Conservation (phyloP, 2,113 vertebrate genomes). For the Ceratotherium simum region DNA sequence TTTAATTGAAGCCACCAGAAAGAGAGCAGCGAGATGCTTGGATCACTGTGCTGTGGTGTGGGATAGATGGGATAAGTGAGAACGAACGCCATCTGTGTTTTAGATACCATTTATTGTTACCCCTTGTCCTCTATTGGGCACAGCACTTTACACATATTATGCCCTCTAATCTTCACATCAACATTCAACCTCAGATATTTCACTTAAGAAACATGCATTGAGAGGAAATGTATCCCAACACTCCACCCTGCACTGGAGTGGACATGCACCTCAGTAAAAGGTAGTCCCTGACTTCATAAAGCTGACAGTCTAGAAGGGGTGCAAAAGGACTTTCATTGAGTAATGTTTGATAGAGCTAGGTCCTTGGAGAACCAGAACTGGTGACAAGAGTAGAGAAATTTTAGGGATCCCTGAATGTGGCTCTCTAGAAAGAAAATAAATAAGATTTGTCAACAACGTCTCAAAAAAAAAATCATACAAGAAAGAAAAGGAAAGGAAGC, state of each 20-base stretch:
- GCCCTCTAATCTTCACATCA: background rate
- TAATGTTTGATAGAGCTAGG: background rate
- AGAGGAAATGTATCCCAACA: background rate
- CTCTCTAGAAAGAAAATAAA: background rate
- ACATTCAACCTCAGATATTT: background rate
- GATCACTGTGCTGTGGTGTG: background rate
- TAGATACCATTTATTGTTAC: background rate
- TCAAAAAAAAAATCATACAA: background rate
- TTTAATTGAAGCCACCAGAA: background rate
- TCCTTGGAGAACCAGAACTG: background rate
- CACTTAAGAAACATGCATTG: background rate
- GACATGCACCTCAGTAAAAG: background rate
- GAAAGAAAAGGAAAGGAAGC: background rate
- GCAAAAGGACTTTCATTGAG: background rate
- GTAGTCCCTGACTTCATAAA: background rate
- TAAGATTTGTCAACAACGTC: background rate
- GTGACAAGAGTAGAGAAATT: background rate
- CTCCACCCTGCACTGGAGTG: background rate
- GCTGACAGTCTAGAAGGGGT: background rate
- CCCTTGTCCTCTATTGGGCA: background rate
- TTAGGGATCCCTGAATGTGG: background rate
- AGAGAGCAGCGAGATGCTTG: background rate
- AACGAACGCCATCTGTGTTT: background rate
- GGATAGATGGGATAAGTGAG: background rate
- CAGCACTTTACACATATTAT: background rate